These are phyloP conservation scores for Fopius arisanus DNA, from an alignment of 1,140 invertebrate species.

Conservation along the genomic window DNA sequence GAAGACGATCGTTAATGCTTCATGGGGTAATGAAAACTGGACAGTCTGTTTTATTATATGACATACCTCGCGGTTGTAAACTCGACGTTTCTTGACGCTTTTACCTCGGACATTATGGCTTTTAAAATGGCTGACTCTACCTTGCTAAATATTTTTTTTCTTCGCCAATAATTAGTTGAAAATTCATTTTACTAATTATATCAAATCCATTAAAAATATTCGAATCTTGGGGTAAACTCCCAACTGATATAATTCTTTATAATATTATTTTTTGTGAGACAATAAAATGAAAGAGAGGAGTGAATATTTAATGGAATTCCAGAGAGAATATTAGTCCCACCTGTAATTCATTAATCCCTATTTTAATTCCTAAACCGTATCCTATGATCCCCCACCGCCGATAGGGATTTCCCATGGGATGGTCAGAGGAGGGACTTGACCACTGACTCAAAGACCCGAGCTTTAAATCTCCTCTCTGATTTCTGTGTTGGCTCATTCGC, in stretches of 20 bases:
- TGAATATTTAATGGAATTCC: neutral
- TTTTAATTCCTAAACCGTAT: slow-evolving; percentile 37
- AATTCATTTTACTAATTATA: neutral
- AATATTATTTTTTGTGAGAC: neutral
- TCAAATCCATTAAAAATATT: no score
- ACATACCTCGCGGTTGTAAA: slow-evolving; percentile 34
- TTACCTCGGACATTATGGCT: slow-evolving; percentile 28
- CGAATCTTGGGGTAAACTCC: neutral
- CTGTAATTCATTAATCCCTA: slow-evolving; percentile 27
- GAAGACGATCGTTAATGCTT: neutral
- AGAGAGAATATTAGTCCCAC: neutral
- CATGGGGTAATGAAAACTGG: slow-evolving; percentile 32
- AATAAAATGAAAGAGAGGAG: neutral
- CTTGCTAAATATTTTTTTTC: neutral
- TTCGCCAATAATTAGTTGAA: no score
- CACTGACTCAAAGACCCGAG: slow-evolving; percentile 32
- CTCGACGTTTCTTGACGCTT: slow-evolving; percentile 22
- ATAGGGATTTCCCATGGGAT: slow-evolving; percentile 32
- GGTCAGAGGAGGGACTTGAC: slow-evolving; percentile 24
- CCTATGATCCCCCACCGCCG: slow-evolving; percentile 35
- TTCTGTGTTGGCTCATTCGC: neutral
- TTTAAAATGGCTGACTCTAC: neutral
- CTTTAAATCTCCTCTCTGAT: slow-evolving; percentile 11
- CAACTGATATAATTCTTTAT: neutral
- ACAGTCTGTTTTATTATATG: slow-evolving; percentile 26